Evolutionary conservation across 53 echinoderm and acorn worm species (phyloP).

Genomic region (Arbacia lixula): DNA sequence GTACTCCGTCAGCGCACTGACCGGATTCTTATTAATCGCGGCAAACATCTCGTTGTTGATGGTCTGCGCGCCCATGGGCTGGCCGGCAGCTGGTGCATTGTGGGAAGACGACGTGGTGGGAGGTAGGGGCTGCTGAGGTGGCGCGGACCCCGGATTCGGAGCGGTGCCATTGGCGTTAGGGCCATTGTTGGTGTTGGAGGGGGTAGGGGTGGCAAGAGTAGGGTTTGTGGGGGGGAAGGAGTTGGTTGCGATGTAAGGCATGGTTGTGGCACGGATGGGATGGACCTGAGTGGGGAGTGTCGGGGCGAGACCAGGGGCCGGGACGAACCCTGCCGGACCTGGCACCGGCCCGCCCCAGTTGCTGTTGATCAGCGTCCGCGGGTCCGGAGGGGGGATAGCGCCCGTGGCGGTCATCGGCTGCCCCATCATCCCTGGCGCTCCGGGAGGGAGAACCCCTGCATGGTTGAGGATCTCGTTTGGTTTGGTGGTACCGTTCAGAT

Average conservation of each 20-base stretch:
- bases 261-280: slow-evolving; percentile 37
- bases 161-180: neutral
- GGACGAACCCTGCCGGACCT: neutral
- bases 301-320: slow-evolving; percentile 7
- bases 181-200: neutral
- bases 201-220: slow-evolving; percentile 6
- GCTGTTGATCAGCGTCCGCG: neutral
- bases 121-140: slow-evolving; percentile 15
- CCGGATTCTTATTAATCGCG: slow-evolving; percentile 89
- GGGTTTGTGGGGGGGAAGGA: too few species aligned
- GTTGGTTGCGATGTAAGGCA: slow-evolving; percentile 27
- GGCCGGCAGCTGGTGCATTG: slow-evolving; percentile 25
- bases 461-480: slow-evolving; percentile 18
- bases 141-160: neutral
- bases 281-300: slow-evolving; percentile 41
- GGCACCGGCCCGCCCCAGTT: neutral
- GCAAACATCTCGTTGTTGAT: slow-evolving; percentile 84
- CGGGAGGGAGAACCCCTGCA: neutral
- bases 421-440: slow-evolving; percentile 8
- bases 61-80: slow-evolving; percentile 27
- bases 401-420: neutral
- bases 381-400: slow-evolving; percentile 22
- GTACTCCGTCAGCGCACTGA: slow-evolving; percentile 91
- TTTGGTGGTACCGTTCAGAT: slow-evolving; percentile 19
- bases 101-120: slow-evolving; percentile 50